A percentile compares a stretch with the other conserved stretches of the same genome.
phyloP scores from a whole-genome alignment of 2,113 vertebrate species.

The Lathamus discolor region DNA sequence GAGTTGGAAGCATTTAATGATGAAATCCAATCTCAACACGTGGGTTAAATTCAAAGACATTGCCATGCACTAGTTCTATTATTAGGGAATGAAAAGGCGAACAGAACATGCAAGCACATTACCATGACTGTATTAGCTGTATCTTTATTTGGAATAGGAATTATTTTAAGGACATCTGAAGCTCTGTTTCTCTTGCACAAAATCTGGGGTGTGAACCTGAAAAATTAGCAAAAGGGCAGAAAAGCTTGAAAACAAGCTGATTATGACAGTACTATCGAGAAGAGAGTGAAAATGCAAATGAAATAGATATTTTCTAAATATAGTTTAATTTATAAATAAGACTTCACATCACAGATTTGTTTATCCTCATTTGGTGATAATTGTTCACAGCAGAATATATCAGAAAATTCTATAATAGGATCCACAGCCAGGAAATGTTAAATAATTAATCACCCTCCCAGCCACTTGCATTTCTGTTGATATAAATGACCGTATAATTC shows the following conservation, averaged over 20 bases:
- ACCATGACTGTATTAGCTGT: neutral
- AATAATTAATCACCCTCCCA: constrained; percentile 87
- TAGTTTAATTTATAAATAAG: constrained; percentile 72
- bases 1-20: neutral
- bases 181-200: neutral
- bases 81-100: neutral
- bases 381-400: constrained; percentile 83
- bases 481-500: constrained; percentile 85
- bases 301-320: constrained; percentile 58
- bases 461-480: constrained; percentile 82
- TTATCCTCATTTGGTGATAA: constrained; percentile 82
- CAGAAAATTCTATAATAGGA: constrained; percentile 85
- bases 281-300: constrained; percentile 42
- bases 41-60: neutral
- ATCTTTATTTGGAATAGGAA: constrained; percentile 18
- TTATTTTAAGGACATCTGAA: constrained; percentile 26
- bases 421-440: constrained; percentile 83
- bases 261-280: neutral
- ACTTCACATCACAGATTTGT: constrained; percentile 71
- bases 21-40: neutral
- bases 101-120: neutral
- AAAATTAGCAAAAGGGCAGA: neutral
- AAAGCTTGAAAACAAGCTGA: constrained; percentile 33
- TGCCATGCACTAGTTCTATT: neutral
- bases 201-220: constrained; percentile 23